Evolutionary conservation across 2,797 vertebrate genomes (phyloP), one percentile per base, ranked within the genome.

Genomic region (Microctenopoma stevenorrisi): DNA sequence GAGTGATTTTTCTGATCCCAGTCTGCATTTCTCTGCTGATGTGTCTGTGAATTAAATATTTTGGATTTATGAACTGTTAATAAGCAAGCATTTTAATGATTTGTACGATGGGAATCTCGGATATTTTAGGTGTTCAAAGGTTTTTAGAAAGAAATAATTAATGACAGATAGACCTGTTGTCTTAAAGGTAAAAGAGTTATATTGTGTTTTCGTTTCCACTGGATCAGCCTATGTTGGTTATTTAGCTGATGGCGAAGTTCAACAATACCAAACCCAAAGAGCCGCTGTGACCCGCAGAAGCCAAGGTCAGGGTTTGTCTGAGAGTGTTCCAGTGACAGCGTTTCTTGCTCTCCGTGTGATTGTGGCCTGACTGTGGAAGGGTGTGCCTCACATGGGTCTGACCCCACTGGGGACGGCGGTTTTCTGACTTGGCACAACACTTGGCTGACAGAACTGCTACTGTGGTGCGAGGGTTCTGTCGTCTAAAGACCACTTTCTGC

Each of bases 361-460:
- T 90, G 86, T 75, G 86, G 85, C 74, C 75, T 78, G 78, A 69
- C 73, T 72, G 67, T 76, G 82, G 86, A 82, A 83, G 89, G 91
- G 90, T 61, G 92, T 91, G 91, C 68, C 90, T 83, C 85, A 46
- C 80, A 69, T 83, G 78, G 82, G 65, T 64, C 68, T 79, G 79
- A 90, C 84, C 88, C 81, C 75, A 75, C 79, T 68, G 67, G 71
- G 76, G 67, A 83, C 30, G 53, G 86, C 68, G 90, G 90, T 86
- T 92, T 89, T 88, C 67, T 82, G 82, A 89, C 88, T 90, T 89
- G 87, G 87, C 83, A 87, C 79, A 88, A 84, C 87, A 86, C 84
- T 89, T 81, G 88, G 80, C 88, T 79, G 87, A 79, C 72, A 89
- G 85, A 86, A 68, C 67, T 86, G 89, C 85, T 85, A 74, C 87